Conservation (phyloP, 2,888 invertebrate genomes). For the Sphinx pinastri region DNA sequence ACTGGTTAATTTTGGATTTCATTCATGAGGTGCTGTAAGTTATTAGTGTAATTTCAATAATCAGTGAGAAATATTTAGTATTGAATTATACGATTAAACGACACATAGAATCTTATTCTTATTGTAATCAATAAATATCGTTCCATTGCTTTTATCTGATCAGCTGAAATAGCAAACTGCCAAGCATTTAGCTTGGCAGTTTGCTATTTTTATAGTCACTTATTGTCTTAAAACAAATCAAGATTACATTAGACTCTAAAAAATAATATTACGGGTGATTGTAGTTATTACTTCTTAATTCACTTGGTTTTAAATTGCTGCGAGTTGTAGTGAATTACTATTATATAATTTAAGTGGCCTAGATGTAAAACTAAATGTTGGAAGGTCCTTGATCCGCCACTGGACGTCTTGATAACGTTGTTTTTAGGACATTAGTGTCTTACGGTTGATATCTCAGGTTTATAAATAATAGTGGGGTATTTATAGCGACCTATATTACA, state of each 20-base stretch:
- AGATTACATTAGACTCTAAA: not conserved
- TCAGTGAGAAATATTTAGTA: not conserved
- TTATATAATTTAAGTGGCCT: not conserved
- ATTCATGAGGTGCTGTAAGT: not conserved
- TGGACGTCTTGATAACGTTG: not conserved
- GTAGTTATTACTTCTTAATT: not conserved
- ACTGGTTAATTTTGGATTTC: not conserved
- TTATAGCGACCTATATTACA: too few relatives aligned
- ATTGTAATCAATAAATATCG: too few relatives aligned
- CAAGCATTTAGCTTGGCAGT: not conserved
- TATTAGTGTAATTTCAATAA: not conserved
- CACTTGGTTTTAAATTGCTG: not conserved
- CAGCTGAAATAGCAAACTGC: too few relatives aligned
- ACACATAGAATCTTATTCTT: too few relatives aligned
- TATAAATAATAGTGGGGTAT: too few relatives aligned
- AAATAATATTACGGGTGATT: not conserved
- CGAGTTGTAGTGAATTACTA: not conserved
- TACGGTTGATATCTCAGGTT: too few relatives aligned
- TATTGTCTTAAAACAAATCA: not conserved
- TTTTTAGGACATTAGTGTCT: not conserved
- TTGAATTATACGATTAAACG: too few relatives aligned
- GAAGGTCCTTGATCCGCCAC: not conserved
- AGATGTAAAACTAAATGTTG: not conserved
- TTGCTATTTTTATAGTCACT: not conserved
- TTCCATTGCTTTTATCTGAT: too few relatives aligned